Base-by-base conservation (phyloP, 2,888 invertebrate genomes). In the Rhingia campestris region DNA sequence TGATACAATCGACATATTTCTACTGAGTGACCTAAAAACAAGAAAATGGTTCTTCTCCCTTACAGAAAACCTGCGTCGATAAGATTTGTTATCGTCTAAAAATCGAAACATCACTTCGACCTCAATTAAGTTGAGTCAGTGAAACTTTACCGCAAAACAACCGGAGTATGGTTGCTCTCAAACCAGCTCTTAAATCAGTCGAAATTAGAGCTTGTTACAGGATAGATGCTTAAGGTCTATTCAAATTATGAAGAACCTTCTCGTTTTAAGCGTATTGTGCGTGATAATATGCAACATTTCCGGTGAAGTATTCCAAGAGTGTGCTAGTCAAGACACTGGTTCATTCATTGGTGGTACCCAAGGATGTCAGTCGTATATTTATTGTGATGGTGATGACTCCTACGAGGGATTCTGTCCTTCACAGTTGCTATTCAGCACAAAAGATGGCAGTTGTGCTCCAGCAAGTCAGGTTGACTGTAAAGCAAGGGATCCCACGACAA, bases 311-410 rank as follows among this genome's bases (percentile, higher is more conserved):
- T 80, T 58, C 33, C 12, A 14, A 35, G 54, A 74, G 54, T 84
- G 84, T 41, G 66, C 58, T 3, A 30, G 56, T 39, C 30, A 51
- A 4, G 22, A 45, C 4, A 43, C 12, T 5, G 84, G 72, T n/a
- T 49, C 61, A 3, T 84, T 84, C 5, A 53, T 75, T 6, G 51
- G 47, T 7, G 84, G 90, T 6, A 86, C 73, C 0, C 86, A 77
- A 53, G 88, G 89, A 49, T 89, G 89, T 61, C 86, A 86, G 0
- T 88, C 89, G 32, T 89, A 87, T 14, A 89, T 89, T 6, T 89
- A 87, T 41, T 89, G 89, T 75, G 87, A 88, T 39, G 88, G 88
- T 10, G 88, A 88, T 39, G 87, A 89, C 6, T 89, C 89, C 6
- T 89, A 88, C 53, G 89, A 89, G 32, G 89, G 89, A 6, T 22